Conservation (phyloP, 2,113 vertebrate genomes). For the Kryptolebias marmoratus region DNA sequence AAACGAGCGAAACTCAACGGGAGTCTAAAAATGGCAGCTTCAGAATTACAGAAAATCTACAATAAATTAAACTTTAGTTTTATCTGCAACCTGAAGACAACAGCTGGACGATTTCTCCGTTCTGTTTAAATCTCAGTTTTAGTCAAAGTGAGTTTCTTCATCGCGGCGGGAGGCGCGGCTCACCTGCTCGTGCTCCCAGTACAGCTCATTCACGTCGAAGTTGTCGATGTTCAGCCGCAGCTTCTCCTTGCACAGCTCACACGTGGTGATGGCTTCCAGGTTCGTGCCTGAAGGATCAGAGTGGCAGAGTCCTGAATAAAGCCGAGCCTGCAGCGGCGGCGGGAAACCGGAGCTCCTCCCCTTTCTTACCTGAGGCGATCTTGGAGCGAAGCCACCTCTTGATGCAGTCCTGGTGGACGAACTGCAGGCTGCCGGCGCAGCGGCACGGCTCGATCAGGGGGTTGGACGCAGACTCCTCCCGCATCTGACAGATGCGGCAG, state of each 20-base stretch:
- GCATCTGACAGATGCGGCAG: slow-evolving; percentile 98
- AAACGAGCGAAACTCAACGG: no score
- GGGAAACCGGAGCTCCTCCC: no score
- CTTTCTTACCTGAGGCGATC: slow-evolving; percentile 91
- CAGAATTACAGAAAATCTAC: no score
- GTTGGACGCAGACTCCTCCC: slow-evolving; percentile 86
- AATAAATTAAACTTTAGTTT: no score
- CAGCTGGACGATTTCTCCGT: no score
- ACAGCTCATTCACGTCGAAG: slow-evolving; percentile 96
- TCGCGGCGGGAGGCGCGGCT: slow-evolving; percentile 56
- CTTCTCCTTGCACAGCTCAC: slow-evolving; percentile 97
- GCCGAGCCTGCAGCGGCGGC: no score
- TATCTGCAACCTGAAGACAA: no score
- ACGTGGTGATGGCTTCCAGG: slow-evolving; percentile 92
- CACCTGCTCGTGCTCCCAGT: slow-evolving; percentile 94
- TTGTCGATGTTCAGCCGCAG: slow-evolving; percentile 93
- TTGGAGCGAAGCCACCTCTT: slow-evolving; percentile 97
- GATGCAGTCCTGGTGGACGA: slow-evolving; percentile 98
- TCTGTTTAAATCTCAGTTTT: no score
- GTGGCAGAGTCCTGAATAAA: neutral
- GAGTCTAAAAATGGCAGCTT: no score
- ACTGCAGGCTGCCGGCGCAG: slow-evolving; percentile 94
- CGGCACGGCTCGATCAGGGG: slow-evolving; percentile 94
- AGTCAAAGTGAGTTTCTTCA: neutral
- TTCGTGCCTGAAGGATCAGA: slow-evolving; percentile 83